Evolutionary conservation across 2,888 invertebrate species (phyloP), one percentile per base, ranked within the genome.

Genomic region (Sarcophaga rosellei): DNA sequence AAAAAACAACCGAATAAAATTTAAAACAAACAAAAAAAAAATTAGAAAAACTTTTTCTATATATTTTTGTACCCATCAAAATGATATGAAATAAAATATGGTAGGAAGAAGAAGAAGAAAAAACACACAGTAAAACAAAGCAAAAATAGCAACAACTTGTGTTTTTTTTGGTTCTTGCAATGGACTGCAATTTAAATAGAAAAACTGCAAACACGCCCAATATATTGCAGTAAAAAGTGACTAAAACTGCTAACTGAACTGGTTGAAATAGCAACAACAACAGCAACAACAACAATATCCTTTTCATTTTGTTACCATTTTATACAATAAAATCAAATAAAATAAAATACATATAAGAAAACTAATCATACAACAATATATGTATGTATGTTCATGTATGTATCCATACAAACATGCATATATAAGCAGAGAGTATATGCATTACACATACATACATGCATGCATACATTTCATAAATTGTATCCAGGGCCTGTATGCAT

Each of bases 121-220:
- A 57, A 25, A 66, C 25, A 63, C 53, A 62, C 63, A 73, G 3
- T 74, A 74, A 83, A 78, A 77, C 1, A 11, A 8, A 10, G 20
- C 21, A 59, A 81, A 57, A 65, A 72, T 2, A n/a, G 59, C 61
- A 81, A 61, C 77, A 68, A 83, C 10, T 65, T 17, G 1, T 3
- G 1, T 25, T 63, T 25, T 63, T 65, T 66, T 44, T 78, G 35
- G 17, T 1, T 23, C 62, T 62, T 84, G 81, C 81, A 86, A 75
- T 81, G 61, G 78, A 84, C 66, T 86, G 86, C 86, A 86, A 75
- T 86, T 84, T 84, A 62, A 78, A 77, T 61, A 76, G 35, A 35
- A 80, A 83, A 53, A 80, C 75, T 86, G 84, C 84, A 86, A 86
- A 86, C 86, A 86, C 86, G 86, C 86, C 86, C 84, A 86, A 84